Conservation (phyloP, 92 coral and sea anemone species). For the Paragorgia papillata region DNA sequence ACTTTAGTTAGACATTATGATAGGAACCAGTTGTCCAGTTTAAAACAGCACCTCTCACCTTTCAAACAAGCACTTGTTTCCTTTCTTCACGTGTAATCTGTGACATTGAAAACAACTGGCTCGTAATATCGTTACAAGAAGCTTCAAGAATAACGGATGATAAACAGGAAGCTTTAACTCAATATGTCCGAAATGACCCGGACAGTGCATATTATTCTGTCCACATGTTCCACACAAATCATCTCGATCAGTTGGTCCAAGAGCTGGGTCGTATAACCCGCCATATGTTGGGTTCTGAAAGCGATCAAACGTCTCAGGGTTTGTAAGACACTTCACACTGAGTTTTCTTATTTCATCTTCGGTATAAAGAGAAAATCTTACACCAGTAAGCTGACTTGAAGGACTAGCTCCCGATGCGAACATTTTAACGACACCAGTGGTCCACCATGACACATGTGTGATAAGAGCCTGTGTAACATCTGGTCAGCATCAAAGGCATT, state of each 20-base stretch:
- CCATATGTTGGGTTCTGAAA: constrained; percentile 86
- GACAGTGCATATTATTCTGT: constrained; percentile 81
- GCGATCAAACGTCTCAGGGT: constrained; percentile 86
- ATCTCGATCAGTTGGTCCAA: constrained; percentile 95
- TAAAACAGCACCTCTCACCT: too few species aligned
- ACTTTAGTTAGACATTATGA: too few species aligned
- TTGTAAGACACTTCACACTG: constrained; percentile 84
- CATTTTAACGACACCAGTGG: neutral
- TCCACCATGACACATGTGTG: neutral
- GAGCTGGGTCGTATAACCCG: constrained; percentile 89
- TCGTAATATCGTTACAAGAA: constrained; percentile 66
- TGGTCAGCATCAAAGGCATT: too few species aligned
- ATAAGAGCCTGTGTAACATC: neutral
- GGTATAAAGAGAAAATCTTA: constrained; percentile 73
- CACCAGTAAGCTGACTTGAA: constrained; percentile 75
- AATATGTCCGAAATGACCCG: constrained; percentile 94
- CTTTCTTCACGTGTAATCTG: constrained; percentile 59
- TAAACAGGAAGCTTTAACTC: constrained; percentile 91
- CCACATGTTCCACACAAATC: constrained; percentile 94
- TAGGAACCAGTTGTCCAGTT: too few species aligned
- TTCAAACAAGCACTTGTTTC: constrained; percentile 61
- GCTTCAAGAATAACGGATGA: constrained; percentile 91
- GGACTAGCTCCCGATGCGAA: constrained; percentile 26
- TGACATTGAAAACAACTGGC: constrained; percentile 89
- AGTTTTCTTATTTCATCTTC: constrained; percentile 76